These are phyloP conservation scores for Zootoca vivipara DNA, from an alignment of 2,113 vertebrate species.

Conservation along the genomic window DNA sequence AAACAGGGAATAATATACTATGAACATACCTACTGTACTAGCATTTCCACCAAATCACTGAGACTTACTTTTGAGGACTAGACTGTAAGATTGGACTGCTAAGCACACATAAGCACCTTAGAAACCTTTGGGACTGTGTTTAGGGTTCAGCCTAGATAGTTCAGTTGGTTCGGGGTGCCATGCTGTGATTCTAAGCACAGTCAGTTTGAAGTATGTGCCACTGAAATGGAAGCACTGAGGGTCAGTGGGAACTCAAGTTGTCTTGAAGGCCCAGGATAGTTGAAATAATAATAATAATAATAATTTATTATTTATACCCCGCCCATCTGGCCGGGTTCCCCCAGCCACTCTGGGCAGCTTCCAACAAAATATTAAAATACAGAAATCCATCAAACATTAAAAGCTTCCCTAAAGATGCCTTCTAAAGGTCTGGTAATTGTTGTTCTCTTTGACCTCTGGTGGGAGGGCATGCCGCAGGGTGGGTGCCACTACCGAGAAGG, in stretches of 20 bases:
- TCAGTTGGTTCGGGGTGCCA: background rate
- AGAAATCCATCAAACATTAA: too few species aligned
- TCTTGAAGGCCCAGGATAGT: background rate
- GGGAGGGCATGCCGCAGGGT: too few species aligned
- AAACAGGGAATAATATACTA: background rate
- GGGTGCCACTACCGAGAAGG: too few species aligned
- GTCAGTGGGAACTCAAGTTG: background rate
- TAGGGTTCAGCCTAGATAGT: background rate
- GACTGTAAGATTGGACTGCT: background rate
- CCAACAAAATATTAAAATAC: too few species aligned
- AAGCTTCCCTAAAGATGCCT: too few species aligned
- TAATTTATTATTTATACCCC: too few species aligned
- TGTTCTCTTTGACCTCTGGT: too few species aligned
- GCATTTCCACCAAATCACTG: background rate
- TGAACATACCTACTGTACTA: background rate
- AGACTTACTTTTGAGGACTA: background rate
- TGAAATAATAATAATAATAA: too few species aligned
- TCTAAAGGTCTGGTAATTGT: too few species aligned
- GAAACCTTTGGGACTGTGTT: background rate
- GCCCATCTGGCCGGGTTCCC: too few species aligned
- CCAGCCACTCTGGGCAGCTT: too few species aligned
- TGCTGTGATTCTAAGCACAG: background rate
- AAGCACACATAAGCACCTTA: background rate
- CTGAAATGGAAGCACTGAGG: background rate
- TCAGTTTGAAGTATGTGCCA: background rate